Evolutionary conservation across 2,113 vertebrate species (phyloP), one percentile per base, ranked within the genome.

Genomic region (Platysteira castanea): DNA sequence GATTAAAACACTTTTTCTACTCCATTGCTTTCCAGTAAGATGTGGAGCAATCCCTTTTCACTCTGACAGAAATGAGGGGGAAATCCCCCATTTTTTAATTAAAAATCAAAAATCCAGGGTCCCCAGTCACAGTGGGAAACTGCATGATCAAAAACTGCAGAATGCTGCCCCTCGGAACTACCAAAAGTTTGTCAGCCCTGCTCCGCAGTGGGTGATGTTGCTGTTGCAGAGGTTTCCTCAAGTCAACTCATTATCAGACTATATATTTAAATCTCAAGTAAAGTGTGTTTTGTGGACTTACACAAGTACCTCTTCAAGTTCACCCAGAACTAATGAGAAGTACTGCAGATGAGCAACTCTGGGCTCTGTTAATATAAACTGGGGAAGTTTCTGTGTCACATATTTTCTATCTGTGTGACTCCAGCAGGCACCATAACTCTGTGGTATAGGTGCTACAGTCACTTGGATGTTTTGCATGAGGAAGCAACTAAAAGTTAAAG

Each of bases 161-260:
- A 75, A 24, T 33, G 28, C 18, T 83, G n/a, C 35, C 37, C 50
- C 84, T 57, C 50, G 11, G 35, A 35, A 2, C 30, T 26, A 42
- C 16, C 14, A 68, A 39, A 42, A 33, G 2, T 24, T 78, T 4
- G 1, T 33, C 31, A 65, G 6, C 21, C 19, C 54, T 54, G 13
- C 39, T 49, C 12, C 4, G 30, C 0, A 0, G 26, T 1, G 1
- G 24, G 49, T 21, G 30, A 80, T 41, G 71, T 69, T 87, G 39
- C 35, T 19, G 0, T 33, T 65, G 15, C 33, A 46, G 10, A 39
- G 5, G 19, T 57, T 88, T 65, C 42, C 9, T 47, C 6, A 80
- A 80, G 54, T 60, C n/a, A 88, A 10, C 33, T 87, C 46, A 31
- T 54, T 84, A 54, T n/a, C 44, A 69, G 46, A 67, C 3, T 44